Evolutionary conservation across 2,888 invertebrate species (phyloP).

Genomic region (Scaptomyza reducta): DNA sequence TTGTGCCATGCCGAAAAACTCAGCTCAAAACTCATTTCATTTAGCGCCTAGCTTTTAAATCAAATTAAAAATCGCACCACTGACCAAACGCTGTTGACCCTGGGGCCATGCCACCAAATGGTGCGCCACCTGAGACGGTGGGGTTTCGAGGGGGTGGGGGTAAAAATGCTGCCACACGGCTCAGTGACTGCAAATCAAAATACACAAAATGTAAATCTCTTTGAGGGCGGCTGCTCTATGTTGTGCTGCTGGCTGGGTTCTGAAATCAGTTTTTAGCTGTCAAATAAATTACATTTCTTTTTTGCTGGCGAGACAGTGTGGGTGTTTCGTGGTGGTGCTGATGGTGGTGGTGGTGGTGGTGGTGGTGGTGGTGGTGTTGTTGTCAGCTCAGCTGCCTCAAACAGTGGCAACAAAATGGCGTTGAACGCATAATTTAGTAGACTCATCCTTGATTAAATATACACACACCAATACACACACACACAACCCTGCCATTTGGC

Average conservation of each 20-base stretch:
- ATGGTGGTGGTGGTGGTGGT: neutral
- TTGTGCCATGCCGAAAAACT: too few species aligned
- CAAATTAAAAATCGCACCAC: constrained; percentile 78
- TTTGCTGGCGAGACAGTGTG: constrained; percentile 1
- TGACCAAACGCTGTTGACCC: constrained; percentile 66
- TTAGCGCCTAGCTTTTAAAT: constrained; percentile 61
- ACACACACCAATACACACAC: neutral
- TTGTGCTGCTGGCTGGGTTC: constrained; percentile 7
- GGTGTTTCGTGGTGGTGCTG: neutral
- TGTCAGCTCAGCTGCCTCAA: constrained; percentile 18
- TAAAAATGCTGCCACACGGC: constrained; percentile 66
- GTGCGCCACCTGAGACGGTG: constrained; percentile 31
- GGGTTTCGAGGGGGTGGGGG: too few species aligned
- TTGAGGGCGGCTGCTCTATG: constrained; percentile 18
- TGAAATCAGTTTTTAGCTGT: constrained; percentile 71
- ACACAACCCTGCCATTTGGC: constrained; percentile 1
- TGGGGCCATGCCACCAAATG: constrained; percentile 44
- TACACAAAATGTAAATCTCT: constrained; percentile 58
- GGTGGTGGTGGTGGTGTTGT: constrained; percentile 9
- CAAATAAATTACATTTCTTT: constrained; percentile 73
- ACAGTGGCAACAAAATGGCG: constrained; percentile 62
- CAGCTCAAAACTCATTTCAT: constrained; percentile 67
- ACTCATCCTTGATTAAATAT: constrained; percentile 29
- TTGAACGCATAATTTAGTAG: constrained; percentile 73
- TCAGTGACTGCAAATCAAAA: constrained; percentile 68